Base-by-base conservation (phyloP, 2,113 vertebrate genomes). In the Silurus glanis region DNA sequence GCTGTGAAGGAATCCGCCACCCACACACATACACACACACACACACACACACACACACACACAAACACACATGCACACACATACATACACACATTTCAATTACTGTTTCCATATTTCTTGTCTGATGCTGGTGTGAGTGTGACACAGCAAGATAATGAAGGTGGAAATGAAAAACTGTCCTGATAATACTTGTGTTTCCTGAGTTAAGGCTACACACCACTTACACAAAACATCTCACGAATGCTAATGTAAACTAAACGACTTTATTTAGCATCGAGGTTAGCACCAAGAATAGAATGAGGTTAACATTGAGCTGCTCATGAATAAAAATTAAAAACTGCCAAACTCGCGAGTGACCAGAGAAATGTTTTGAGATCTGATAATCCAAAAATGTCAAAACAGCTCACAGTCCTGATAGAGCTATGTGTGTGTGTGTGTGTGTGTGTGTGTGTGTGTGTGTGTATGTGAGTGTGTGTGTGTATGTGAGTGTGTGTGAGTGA, bases 351-450 rank as follows among this genome's bases (percentile, higher is more conserved):
- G 13, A 85, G 84, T 67, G 75, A 56, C 55, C 0, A 49, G 49
- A 80, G 78, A 66, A 85, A 80, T 51, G 76, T 55, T 85, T 55
- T 76, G 51, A 79, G 64, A 85, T 80, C 28, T 71, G 49, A 66
- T 75, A 58, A 83, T 78, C 81, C 74, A 58, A 51, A 55, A 80
- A 80, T 66, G 67, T 86, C 84, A 72, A 75, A 82, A 86, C 85
- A 84, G 17, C 72, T 55, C 47, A 64, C 59, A 51, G 80, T 64
- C 59, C 45, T 45, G 78, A 80, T 61, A 56, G n/a, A 56, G 8
- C 49, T 19, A 4, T 80, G 25, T 66, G 59, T 21, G 14, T 83
- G 80, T 82, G 9, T 61, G 7, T 64, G 6, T 71, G 16, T 83
- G 56, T 78, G 37, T 59, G 84, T 16, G n/a, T 75, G 83, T 80